Base-by-base conservation (phyloP, 2,888 invertebrate genomes). In the Chalcosyrphus nemorum region DNA sequence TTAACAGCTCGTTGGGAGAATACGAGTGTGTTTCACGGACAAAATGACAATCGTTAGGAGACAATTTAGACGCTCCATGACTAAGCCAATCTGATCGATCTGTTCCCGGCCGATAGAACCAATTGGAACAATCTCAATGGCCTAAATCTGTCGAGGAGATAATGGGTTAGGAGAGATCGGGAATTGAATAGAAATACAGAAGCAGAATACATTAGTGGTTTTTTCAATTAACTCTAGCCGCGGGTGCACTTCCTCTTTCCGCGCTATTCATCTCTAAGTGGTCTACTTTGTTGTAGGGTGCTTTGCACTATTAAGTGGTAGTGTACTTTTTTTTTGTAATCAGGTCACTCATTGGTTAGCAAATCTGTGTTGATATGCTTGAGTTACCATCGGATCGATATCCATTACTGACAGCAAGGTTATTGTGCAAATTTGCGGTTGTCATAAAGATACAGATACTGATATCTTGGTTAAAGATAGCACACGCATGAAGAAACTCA, bases 321-420 rank as follows among this genome's bases (percentile, higher is more conserved):
- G 50, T 43, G 7, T 65, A 13, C 61, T 32, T 47, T 38, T 54
- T 32, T 47, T 38, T 59, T 15, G 32, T 63, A 80, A 68, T 50
- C 41, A 59, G 81, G 81, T 81, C 81, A 71, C 13, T 57, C 27
- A 9, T 29, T 81, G 75, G 75, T 81, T 71, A 65, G 43, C 45
- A 38, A 68, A 75, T 81, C 66, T 61, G 66, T 81, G 54, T 75
- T 75, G 24, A 61, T 63, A n/a, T 35, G 19, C 38, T 61, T 50
- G 47, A 11, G 19, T 77, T 61, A 27, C 45, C 38, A 47, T 19
- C 13, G 38, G 43, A 61, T 43, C 27, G 21, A 45, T 66, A 63
- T 81, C 41, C 32, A 45, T 66, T 24, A 52, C 35, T 29, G 54
- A 38, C 59, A 17, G 35, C 63, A 70, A 57, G 38, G 45, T 63